Evolutionary conservation across 2,888 invertebrate genomes (phyloP), one percentile per base, ranked within the genome.

Genomic region (Pelosia muscerda): DNA sequence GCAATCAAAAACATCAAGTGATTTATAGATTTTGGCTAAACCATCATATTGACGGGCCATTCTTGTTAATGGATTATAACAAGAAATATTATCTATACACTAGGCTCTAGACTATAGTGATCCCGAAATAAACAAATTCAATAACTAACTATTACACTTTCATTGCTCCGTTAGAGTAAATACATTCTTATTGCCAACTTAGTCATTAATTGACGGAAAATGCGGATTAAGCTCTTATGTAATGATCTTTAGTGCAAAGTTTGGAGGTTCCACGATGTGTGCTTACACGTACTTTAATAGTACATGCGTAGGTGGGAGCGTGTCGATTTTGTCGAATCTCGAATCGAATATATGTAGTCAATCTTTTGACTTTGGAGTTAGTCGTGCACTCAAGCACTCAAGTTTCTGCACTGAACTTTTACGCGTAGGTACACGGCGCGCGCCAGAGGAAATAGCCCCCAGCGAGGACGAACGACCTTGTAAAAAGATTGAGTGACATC

Each of bases 401-500:
- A 79, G 78, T 79, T 78, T 73, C 61, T 63, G 71, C 69, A 61
- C 63, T 75, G 66, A 57, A 75, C 73, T 79, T 74, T 74, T 77
- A 71, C 71, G 68, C 67, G 69, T 75, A 73, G 64, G 61, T 68
- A 68, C 57, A 65, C 25, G 38, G 64, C 60, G 58, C 73, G 64
- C 60, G 58, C 73, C 38, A 49, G 56, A 60, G 65, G 53, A 68
- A 72, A 67, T 55, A 63, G 81, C 78, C 74, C 59, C 66, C 63
- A 72, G 82, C 76, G 65, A 76, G 80, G 81, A 79, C 49, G 71
- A 13, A 25, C 57, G 62, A 25, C 53, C 64, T 72, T 70, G 68
- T 71, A 73, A 78, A 79, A 76, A 81, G 74, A 79, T 81, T 69
- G 54, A 71, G 74, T 69, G 67, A 60, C 68, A 70, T 74, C 60